Base-by-base conservation (phyloP, 2,888 invertebrate species). In the Peribatodes rhomboidaria region DNA sequence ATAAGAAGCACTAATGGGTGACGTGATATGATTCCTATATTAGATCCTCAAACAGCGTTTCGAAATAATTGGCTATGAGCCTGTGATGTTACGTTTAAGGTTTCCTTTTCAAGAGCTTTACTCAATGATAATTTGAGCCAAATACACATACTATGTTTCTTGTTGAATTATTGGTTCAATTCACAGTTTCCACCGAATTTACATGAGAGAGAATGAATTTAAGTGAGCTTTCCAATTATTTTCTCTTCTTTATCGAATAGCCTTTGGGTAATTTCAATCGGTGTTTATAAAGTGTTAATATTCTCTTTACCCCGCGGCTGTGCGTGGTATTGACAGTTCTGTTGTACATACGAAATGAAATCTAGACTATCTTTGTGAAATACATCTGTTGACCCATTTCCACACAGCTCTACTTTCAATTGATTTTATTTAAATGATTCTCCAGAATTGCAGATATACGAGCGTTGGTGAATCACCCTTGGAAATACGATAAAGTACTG, bases 1-100 rank as follows among this genome's bases (percentile, higher is more conserved):
- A 52, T n/a, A 20, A 10, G 39, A 35, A 52, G 20, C 31, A 11
- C 44, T 42, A 42, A 55, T 46, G 44, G 55, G 18, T 13, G 42
- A 31, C 31, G 0, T 22, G 13, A 41, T 35, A 33, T 18, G 18
- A 18, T 50, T 8, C 11, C 18, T 50, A 33, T 35, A 27, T 18
- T 18, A 35, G 22, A 9, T 50, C 18, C 7, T 14, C 1, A 27
- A 33, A 49, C 16, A 6, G 14, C 9, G 6, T 10, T 11, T 10
- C 16, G 11, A 44, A 11, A 20, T 20, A 42, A 20, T 20, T 44
- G 18, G 44, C 18, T 20, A 3, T 37, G n/a, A 37, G n/a, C n/a
- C n/a, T n/a, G n/a, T n/a, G n/a, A n/a, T n/a, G n/a, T n/a, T n/a
- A n/a, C n/a, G 9, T 16, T 16, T 7, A 18, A 41, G 41, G 18